phyloP scores from a whole-genome alignment of 2,888 invertebrate genomes.

The Cantharis nigra region DNA sequence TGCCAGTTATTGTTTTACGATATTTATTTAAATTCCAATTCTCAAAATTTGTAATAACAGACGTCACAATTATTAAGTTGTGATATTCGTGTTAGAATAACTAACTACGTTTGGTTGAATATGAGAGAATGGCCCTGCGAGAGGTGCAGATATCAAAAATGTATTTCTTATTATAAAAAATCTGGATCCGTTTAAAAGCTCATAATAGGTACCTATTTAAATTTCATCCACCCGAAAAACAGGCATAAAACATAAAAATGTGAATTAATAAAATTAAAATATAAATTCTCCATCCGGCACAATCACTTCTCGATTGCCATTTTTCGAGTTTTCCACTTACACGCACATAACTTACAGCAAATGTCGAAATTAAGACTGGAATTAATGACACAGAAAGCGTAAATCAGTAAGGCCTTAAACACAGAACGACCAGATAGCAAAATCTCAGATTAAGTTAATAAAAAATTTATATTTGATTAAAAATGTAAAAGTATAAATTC shows the following conservation, averaged over 20 bases:
- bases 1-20: too few relatives aligned
- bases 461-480: neutral
- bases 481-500: neutral
- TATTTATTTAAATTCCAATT: too few relatives aligned
- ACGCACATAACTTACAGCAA: slow-evolving; percentile 8
- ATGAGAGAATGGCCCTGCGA: too few relatives aligned
- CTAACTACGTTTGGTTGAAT: too few relatives aligned
- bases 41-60: too few relatives aligned
- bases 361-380: slow-evolving; percentile 15
- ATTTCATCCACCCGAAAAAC: neutral
- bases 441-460: neutral
- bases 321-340: slow-evolving; percentile 5
- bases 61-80: too few relatives aligned
- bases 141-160: too few relatives aligned
- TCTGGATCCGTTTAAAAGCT: too few relatives aligned
- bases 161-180: too few relatives aligned
- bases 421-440: neutral
- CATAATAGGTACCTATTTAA: neutral
- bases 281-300: slow-evolving; percentile 3
- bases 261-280: slow-evolving; percentile 1
- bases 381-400: slow-evolving; percentile 16
- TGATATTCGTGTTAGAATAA: too few relatives aligned
- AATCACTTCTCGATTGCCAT: neutral
- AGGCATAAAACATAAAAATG: slow-evolving; percentile 1
- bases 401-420: slow-evolving; percentile 15